phyloP scores from a whole-genome alignment of 2,888 invertebrate genomes.

The Ophion ventricosus region DNA sequence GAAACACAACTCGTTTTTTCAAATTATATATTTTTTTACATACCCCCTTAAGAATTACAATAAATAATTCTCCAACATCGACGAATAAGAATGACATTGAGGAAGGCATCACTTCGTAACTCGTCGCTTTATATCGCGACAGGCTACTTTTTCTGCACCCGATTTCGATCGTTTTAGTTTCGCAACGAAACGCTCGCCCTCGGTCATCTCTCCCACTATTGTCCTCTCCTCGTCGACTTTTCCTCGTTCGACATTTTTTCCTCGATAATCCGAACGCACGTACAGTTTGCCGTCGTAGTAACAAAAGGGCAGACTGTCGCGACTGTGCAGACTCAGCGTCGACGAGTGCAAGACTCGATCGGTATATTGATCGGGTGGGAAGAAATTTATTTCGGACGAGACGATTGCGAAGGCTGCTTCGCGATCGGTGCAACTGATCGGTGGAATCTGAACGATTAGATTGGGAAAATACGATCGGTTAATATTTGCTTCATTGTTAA shows the following conservation, averaged over 20 bases:
- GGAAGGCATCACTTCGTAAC: not conserved
- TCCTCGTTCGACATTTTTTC: slow-evolving; percentile 8
- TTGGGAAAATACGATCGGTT: not conserved
- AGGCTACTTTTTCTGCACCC: not conserved
- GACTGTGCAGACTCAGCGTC: slow-evolving; percentile 45
- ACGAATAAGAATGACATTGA: not conserved
- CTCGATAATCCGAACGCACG: slow-evolving; percentile 61
- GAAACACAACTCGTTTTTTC: not conserved
- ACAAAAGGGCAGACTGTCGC: slow-evolving; percentile 64
- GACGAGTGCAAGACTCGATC: slow-evolving; percentile 53
- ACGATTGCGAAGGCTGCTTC: slow-evolving; percentile 45
- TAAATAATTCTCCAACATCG: not conserved
- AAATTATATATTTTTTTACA: too few relatives aligned
- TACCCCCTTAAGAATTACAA: too few relatives aligned
- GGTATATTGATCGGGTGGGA: slow-evolving; percentile 55
- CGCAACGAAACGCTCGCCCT: slow-evolving; percentile 65
- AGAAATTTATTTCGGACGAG: slow-evolving; percentile 55
- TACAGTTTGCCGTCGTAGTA: slow-evolving; percentile 64
- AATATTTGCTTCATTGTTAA: not conserved
- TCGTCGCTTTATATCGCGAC: not conserved
- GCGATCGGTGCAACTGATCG: slow-evolving; percentile 50
- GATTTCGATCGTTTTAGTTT: slow-evolving; percentile 33
- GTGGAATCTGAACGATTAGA: slow-evolving; percentile 48
- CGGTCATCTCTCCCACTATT: slow-evolving; percentile 59
- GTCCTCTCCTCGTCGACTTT: slow-evolving; percentile 53